Evolutionary conservation across 2,113 vertebrate species (phyloP), one percentile per base, ranked within the genome.

Genomic region (Centropus bengalensis): DNA sequence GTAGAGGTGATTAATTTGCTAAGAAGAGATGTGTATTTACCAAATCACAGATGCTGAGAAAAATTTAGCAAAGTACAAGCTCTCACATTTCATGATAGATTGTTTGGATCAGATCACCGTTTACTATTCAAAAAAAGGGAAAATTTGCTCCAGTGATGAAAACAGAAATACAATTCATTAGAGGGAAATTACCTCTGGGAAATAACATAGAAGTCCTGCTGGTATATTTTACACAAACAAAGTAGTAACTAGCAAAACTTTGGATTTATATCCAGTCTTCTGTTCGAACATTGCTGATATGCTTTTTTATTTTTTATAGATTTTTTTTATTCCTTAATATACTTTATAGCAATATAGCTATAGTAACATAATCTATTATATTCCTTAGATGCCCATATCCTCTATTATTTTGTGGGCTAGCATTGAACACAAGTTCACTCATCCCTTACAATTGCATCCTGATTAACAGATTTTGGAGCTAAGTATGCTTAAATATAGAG

Each of bases 341-440:
- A 27, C 2, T 82, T 89, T 19, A 26, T 14, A 59, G 6, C 27
- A 79, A 54, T 10, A 71, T 2, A 70, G 13, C 8, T 54, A 9
- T 23, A 52, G 6, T 33, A 36, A 62, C 26, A 62, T 59, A 40
- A 36, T 30, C 5, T 26, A 10, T 18, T 0, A 15, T 64, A 60
- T 45, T 77, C 14, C 28, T 83, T 32, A 42, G 18, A 27, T 32
- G 77, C 1, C 0, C 3, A 18, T 60, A 54, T 17, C 0, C 0
- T 1, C 13, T 60, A 26, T 51, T 45, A 2, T 47, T 82, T 66
- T 24, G 27, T n/a, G 10, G 33, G 26, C 7, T 58, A 44, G 4
- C n/a, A n/a, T 2, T 33, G 36, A 47, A 54, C 8, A 40, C 1
- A 42, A 66, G 5, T 75, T 85, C 27, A 3, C 10, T 79, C 33